Evolutionary conservation across 2,888 invertebrate genomes (phyloP).

Genomic region (Creontiades dilutus): DNA sequence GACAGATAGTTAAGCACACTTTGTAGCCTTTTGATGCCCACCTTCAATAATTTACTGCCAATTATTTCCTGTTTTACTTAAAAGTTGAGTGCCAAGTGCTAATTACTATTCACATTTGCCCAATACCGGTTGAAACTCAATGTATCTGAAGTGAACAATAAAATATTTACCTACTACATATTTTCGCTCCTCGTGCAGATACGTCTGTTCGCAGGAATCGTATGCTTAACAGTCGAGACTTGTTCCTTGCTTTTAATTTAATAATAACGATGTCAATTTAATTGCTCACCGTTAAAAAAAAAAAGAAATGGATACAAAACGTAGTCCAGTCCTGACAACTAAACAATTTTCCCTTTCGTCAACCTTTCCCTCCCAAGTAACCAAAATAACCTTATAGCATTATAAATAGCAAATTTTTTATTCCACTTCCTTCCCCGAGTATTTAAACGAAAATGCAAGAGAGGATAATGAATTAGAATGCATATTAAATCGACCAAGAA

Average conservation of each 20-base stretch:
- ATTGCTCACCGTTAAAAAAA: constrained; percentile 73
- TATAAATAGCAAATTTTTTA: not conserved
- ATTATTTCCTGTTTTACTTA: too few species aligned
- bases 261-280: constrained; percentile 74
- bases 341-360: not conserved
- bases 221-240: not conserved
- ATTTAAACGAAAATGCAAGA: constrained; percentile 30
- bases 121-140: too few species aligned
- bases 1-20: too few species aligned
- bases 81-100: too few species aligned
- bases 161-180: too few species aligned
- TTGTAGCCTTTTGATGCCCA: too few species aligned
- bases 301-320: constrained; percentile 4
- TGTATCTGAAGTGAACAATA: too few species aligned
- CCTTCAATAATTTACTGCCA: too few species aligned
- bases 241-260: constrained; percentile 38
- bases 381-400: not conserved
- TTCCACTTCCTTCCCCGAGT: constrained; percentile 8
- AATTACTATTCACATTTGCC: too few species aligned
- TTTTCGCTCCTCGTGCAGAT: not conserved
- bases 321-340: not conserved
- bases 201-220: not conserved
- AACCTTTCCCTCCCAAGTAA: not conserved
- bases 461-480: constrained; percentile 41
- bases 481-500: constrained; percentile 46